Evolutionary conservation across 2,888 invertebrate genomes (phyloP).

Genomic region (Pristionchus fissidentatus): DNA sequence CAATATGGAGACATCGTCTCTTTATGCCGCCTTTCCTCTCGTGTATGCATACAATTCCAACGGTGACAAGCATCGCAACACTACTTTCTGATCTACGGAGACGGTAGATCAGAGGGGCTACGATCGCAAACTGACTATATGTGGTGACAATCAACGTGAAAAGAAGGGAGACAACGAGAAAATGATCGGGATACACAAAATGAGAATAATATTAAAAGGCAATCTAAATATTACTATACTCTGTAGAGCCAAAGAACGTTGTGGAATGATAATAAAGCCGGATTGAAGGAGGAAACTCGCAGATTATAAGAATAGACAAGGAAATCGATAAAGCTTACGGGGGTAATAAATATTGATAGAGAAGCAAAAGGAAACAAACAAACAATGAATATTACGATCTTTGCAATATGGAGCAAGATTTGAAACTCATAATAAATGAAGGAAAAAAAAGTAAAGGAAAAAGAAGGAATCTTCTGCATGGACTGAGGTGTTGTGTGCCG

Average conservation of each 20-base stretch:
- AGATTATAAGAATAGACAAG: neutral
- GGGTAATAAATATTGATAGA: neutral
- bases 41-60: constrained; percentile 41
- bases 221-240: constrained; percentile 1
- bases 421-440: neutral
- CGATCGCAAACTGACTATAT: neutral
- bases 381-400: constrained; percentile 15
- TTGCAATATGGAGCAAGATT: constrained; percentile 29
- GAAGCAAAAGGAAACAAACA: constrained; percentile 1
- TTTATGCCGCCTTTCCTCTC: constrained; percentile 32
- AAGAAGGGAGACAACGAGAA: neutral
- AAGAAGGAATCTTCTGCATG: neutral
- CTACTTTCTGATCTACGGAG: neutral
- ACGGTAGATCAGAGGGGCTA: neutral
- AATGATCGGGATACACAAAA: neutral
- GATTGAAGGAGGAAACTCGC: neutral
- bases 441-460: neutral
- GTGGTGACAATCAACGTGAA: neutral
- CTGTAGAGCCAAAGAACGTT: neutral
- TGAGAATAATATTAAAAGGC: constrained; percentile 13
- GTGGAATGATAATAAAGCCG: neutral
- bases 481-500: neutral
- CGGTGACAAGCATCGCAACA: constrained; percentile 23
- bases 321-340: neutral
- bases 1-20: constrained; percentile 37